These are phyloP conservation scores for Colaptes auratus DNA, from an alignment of 2,113 vertebrate species.

Conservation along the genomic window DNA sequence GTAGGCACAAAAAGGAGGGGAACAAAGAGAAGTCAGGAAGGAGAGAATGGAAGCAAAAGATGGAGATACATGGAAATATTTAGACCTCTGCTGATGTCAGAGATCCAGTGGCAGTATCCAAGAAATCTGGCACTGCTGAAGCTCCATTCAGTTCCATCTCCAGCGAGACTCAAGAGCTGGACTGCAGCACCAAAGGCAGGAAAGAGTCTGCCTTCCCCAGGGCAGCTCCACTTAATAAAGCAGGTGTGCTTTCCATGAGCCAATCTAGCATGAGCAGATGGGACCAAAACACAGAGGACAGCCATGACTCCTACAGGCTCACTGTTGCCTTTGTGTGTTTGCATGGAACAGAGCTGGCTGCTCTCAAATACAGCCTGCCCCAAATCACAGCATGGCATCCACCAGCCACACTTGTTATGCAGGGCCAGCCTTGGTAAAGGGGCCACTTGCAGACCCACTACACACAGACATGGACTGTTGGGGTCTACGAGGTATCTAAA, in stretches of 20 bases:
- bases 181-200: background rate
- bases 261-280: background rate
- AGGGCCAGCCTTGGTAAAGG: background rate
- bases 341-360: background rate
- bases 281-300: background rate
- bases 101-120: background rate
- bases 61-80: background rate
- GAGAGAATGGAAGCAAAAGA: background rate
- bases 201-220: background rate
- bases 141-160: background rate
- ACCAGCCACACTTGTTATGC: background rate
- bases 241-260: background rate
- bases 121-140: background rate
- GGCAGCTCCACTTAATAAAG: background rate
- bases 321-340: background rate
- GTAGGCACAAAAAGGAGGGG: background rate
- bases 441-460: background rate
- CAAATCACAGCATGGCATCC: background rate
- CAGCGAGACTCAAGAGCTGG: background rate
- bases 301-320: background rate
- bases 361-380: background rate
- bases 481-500: background rate
- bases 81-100: background rate
- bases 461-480: rapidly evolving
- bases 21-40: background rate